These are phyloP conservation scores for Andricus grossulariae DNA, from an alignment of 1,140 invertebrate species.

Conservation along the genomic window DNA sequence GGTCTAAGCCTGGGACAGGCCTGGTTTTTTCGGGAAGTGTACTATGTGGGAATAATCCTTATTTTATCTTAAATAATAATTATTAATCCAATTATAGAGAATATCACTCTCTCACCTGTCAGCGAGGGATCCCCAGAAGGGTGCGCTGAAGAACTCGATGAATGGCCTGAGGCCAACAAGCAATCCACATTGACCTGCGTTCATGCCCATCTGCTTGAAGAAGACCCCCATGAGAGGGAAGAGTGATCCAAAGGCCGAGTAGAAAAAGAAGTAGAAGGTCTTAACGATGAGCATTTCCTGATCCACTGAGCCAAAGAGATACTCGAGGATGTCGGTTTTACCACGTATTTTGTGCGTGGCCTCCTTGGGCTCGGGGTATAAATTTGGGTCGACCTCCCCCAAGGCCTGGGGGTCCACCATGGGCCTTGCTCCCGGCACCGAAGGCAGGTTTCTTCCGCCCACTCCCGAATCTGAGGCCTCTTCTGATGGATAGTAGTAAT, in stretches of 20 bases:
- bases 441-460: slow-evolving; percentile 53
- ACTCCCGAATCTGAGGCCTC: slow-evolving; percentile 33
- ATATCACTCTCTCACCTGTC: slow-evolving; percentile 82
- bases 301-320: slow-evolving; percentile 89
- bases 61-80: no score
- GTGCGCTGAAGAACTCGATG: slow-evolving; percentile 97
- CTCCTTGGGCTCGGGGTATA: slow-evolving; percentile 89
- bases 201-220: slow-evolving; percentile 99
- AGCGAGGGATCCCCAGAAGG: slow-evolving; percentile 97
- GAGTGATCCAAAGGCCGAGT: slow-evolving; percentile 98
- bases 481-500: slow-evolving; percentile 59
- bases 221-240: slow-evolving; percentile 99
- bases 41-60: no score
- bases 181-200: slow-evolving; percentile 94
- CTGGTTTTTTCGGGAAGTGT: no score
- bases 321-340: slow-evolving; percentile 87
- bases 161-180: slow-evolving; percentile 95
- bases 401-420: slow-evolving; percentile 84
- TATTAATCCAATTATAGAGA: not conserved
- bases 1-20: no score
- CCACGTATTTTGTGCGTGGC: slow-evolving; percentile 92
- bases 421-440: slow-evolving; percentile 75
- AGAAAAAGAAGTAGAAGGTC: slow-evolving; percentile 99
- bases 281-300: slow-evolving; percentile 94
- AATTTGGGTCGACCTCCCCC: slow-evolving; percentile 85